Percentiles rank a stretch among this genome's conserved stretches.
Conservation (phyloP, 2,888 invertebrate species). For the Cancer borealis region DNA sequence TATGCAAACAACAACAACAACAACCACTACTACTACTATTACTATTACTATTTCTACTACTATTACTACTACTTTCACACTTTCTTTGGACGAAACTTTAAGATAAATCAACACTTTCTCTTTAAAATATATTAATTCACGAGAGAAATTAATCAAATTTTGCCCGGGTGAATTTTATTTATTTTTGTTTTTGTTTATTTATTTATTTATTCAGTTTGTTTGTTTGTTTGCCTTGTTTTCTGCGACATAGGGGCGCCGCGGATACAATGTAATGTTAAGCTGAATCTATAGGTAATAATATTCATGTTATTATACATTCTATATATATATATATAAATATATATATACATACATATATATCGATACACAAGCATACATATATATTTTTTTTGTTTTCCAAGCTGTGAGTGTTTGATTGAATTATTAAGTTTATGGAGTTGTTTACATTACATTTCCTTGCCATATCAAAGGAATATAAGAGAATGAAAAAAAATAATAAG, state of each 20-base stretch:
- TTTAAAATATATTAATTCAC: no score
- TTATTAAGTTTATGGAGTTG: neutral
- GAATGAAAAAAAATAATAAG: neutral
- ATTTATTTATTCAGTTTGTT: neutral
- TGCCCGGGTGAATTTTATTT: neutral
- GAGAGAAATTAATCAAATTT: neutral
- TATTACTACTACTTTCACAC: neutral
- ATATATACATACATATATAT: slow-evolving; percentile 35
- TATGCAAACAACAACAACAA: neutral
- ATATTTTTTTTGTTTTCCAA: neutral
- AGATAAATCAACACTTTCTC: neutral
- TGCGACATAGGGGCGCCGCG: neutral
- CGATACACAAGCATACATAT: neutral
- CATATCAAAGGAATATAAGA: neutral
- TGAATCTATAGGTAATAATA: slow-evolving; percentile 15
- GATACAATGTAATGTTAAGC: neutral
- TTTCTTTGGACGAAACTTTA: neutral
- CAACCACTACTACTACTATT: no score
- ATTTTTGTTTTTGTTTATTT: neutral
- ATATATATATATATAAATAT: slow-evolving; percentile 44
- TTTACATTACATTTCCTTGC: neutral
- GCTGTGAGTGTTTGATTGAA: neutral
- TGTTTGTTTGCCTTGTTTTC: no score
- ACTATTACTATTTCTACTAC: neutral
- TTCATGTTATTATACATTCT: neutral